Percentiles rank a stretch among this genome's conserved stretches.
phyloP scores from a whole-genome alignment of 2,797 vertebrate species.

The Tiaroga cobitis region DNA sequence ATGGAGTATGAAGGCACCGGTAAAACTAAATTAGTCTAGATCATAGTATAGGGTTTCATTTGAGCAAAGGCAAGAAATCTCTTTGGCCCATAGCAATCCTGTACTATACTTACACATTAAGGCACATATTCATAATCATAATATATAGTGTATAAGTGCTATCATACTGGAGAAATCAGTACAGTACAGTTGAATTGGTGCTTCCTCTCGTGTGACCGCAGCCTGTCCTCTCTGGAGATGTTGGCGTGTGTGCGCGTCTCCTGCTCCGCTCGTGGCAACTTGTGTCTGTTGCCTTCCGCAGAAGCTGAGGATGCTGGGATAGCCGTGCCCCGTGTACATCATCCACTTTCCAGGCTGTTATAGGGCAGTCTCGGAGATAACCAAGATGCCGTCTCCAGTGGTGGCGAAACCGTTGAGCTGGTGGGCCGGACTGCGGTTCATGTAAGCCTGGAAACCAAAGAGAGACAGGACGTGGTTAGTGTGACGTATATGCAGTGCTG shows the following conservation, averaged over 20 bases:
- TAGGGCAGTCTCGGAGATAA: slow-evolving; percentile 76
- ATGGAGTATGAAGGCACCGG: slow-evolving; percentile 36
- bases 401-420: slow-evolving; percentile 57
- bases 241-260: neutral
- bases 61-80: slow-evolving; percentile 8
- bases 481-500: neutral
- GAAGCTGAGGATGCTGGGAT: neutral
- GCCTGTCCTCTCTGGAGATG: neutral
- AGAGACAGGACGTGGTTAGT: neutral
- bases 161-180: neutral
- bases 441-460: slow-evolving; percentile 63
- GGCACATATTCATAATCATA: slow-evolving; percentile 29
- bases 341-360: slow-evolving; percentile 52
- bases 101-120: slow-evolving; percentile 20
- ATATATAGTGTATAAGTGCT: neutral
- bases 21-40: neutral
- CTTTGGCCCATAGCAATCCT: slow-evolving; percentile 15
- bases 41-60: neutral
- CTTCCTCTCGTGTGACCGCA: neutral
- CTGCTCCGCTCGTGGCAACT: neutral
- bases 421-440: slow-evolving; percentile 56
- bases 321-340: neutral
- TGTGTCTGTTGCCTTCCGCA: neutral
- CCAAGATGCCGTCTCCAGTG: slow-evolving; percentile 60
- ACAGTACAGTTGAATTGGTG: neutral